phyloP scores from a whole-genome alignment of 2,797 vertebrate genomes.

The Parotocinclus haroldoi region DNA sequence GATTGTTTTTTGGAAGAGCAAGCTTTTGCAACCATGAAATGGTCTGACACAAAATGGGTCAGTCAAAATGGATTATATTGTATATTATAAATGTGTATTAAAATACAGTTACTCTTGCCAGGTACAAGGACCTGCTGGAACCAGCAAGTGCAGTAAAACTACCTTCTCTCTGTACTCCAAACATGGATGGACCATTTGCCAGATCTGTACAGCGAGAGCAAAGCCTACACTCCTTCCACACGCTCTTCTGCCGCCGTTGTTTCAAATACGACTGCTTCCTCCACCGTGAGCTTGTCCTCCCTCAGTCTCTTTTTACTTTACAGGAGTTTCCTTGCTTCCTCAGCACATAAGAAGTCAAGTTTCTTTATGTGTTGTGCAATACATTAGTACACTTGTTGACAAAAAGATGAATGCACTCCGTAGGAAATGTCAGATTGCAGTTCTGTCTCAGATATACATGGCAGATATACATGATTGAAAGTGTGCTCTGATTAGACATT shows the following conservation, averaged over 20 bases:
- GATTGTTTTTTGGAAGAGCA: too few species aligned
- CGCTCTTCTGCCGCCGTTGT: constrained; percentile 95
- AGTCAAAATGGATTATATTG: too few species aligned
- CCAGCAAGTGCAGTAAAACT: constrained; percentile 82
- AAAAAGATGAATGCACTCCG: too few species aligned
- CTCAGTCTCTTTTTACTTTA: too few species aligned
- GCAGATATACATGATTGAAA: too few species aligned
- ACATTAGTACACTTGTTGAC: too few species aligned
- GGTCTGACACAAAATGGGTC: too few species aligned
- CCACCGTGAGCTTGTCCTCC: constrained; percentile 70
- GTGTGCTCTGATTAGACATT: too few species aligned
- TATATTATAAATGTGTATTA: background rate
- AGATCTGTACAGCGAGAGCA: constrained; percentile 96
- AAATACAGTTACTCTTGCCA: constrained; percentile 55
- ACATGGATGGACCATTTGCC: constrained; percentile 90
- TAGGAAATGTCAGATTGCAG: too few species aligned
- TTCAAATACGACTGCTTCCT: constrained; percentile 99
- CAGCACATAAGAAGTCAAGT: background rate
- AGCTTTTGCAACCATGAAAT: too few species aligned
- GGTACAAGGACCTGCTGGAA: constrained; percentile 91
- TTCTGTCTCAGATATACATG: too few species aligned
- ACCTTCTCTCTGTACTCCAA: constrained; percentile 92
- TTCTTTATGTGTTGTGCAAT: too few species aligned
- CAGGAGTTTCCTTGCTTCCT: background rate
- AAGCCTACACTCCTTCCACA: constrained; percentile 97